Evolutionary conservation across 2,797 vertebrate genomes (phyloP).

Genomic region (Darevskia mixta): DNA sequence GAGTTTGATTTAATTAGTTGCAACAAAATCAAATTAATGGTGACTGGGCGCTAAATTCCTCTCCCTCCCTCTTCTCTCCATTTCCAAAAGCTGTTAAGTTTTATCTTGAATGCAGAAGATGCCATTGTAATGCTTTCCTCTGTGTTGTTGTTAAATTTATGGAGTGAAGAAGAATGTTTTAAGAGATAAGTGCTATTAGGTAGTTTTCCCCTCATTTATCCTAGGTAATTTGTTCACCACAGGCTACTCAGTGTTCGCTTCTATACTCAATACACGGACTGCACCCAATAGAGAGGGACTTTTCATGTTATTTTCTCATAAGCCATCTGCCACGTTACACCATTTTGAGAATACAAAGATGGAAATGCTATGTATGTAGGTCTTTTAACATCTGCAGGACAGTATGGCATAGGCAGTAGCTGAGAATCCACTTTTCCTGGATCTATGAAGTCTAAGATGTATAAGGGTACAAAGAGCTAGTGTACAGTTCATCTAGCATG

Average conservation of each 20-base stretch:
- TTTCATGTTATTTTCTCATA: conserved; percentile 16
- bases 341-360: conserved; percentile 27
- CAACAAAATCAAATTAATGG: conserved; percentile 41
- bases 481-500: background rate
- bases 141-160: conserved; percentile 53
- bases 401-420: conserved; percentile 5
- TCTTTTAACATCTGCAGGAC: conserved; percentile 45
- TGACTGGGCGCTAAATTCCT: conserved; percentile 16
- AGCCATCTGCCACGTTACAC: conserved; percentile 39
- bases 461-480: background rate
- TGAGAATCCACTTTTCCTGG: conserved; percentile 47
- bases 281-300: background rate
- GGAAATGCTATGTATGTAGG: conserved; percentile 38
- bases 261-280: background rate
- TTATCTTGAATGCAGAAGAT: conserved; percentile 38
- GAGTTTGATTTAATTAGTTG: conserved; percentile 55
- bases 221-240: background rate
- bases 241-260: background rate
- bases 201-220: conserved; percentile 36
- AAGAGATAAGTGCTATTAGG: conserved; percentile 35
- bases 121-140: conserved; percentile 35
- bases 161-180: conserved; percentile 12
- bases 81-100: conserved; percentile 24
- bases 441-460: conserved; percentile 41
- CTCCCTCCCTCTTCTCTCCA: conserved; percentile 8